Evolutionary conservation across 2,888 invertebrate species (phyloP).

Genomic region (Pterostichus madidus): DNA sequence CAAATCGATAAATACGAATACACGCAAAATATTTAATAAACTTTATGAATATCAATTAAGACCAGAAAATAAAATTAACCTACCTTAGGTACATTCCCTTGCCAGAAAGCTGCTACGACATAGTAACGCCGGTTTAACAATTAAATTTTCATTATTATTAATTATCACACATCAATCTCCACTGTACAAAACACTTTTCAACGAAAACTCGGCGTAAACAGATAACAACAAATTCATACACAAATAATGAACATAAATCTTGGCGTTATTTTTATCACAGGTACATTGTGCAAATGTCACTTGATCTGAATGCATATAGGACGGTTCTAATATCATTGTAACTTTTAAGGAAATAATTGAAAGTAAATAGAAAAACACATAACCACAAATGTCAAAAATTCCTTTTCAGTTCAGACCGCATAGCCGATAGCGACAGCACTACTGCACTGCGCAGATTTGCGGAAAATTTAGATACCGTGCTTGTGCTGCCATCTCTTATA

Average conservation of each 20-base stretch:
- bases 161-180: slow-evolving; percentile 14
- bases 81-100: slow-evolving; percentile 7
- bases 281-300: neutral
- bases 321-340: slow-evolving; percentile 37
- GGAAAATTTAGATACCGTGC: too few relatives aligned
- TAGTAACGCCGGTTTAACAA: neutral
- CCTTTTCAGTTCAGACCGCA: neutral
- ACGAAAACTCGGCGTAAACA: neutral
- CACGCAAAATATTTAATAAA: slow-evolving; percentile 16
- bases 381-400: slow-evolving; percentile 36
- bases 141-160: slow-evolving; percentile 22
- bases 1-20: slow-evolving; percentile 29
- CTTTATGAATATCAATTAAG: neutral
- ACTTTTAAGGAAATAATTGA: slow-evolving; percentile 12
- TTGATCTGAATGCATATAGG: neutral
- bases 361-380: slow-evolving; percentile 44
- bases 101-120: neutral
- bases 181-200: neutral
- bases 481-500: neutral
- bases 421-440: neutral
- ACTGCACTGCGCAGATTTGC: slow-evolving; percentile 24
- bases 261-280: slow-evolving; percentile 25
- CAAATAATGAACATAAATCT: slow-evolving; percentile 16
- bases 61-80: neutral
- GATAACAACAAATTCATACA: slow-evolving; percentile 22